Conservation (phyloP, 2,888 invertebrate species). For the Netelia virgata region DNA sequence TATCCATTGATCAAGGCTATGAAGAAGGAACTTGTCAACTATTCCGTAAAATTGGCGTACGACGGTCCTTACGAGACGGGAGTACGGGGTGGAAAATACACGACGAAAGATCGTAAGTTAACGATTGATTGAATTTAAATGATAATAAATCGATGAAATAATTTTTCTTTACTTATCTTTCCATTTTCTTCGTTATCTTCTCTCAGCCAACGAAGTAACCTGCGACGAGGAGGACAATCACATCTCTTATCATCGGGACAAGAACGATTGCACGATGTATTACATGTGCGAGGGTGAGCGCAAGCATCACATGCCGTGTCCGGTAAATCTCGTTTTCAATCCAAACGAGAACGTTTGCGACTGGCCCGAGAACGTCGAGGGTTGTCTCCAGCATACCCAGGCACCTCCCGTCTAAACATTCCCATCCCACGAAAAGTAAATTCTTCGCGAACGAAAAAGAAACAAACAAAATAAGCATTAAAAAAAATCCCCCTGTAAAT, state of each 20-base stretch:
- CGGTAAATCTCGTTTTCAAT: conserved; percentile 96
- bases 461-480: conserved; percentile 56
- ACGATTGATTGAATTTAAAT: conserved; percentile 23
- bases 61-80: conserved; percentile 94
- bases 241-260: conserved; percentile 96
- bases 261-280: conserved; percentile 96
- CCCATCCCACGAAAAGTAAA: conserved; percentile 67
- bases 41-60: conserved; percentile 92
- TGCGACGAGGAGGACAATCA: conserved; percentile 98
- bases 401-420: conserved; percentile 86
- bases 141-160: conserved; percentile 19
- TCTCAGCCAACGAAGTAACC: conserved; percentile 93
- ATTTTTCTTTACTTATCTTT: conserved; percentile 8
- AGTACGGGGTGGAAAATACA: conserved; percentile 90
- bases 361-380: conserved; percentile 98
- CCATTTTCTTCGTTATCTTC: conserved; percentile 22
- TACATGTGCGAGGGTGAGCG: conserved; percentile 98
- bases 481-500: conserved; percentile 8
- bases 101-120: conserved; percentile 95
- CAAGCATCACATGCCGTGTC: conserved; percentile 98
- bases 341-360: conserved; percentile 97
- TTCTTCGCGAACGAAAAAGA: conserved; percentile 31
- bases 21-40: conserved; percentile 93
- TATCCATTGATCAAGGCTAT: conserved; percentile 95
- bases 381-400: conserved; percentile 91